Evolutionary conservation across 2,888 invertebrate species (phyloP), one percentile per base, ranked within the genome.

Genomic region (Thereva nobilitata): DNA sequence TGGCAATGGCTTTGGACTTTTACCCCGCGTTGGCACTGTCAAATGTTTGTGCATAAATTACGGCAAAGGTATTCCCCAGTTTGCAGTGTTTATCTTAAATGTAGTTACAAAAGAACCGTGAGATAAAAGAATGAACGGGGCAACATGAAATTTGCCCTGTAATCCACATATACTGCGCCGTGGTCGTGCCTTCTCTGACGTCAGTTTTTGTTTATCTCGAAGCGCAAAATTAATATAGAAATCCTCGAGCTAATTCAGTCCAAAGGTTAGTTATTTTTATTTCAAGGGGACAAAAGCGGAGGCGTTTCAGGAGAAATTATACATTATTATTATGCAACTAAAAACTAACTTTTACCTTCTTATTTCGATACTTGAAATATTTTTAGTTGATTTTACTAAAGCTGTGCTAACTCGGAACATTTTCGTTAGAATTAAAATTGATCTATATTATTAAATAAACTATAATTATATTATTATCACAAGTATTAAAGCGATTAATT

Each of bases 401-500:
- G 52, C 40, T 37, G 45, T 56, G 52, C 57, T 64, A 10, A 67
- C 23, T 35, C 64, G 59, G 4, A 68, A 55, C 68, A 68, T 68
- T 54, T 68, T 68, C 34, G 40, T 37, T 23, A 23, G 23, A 23
- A 2, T 23, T 2, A 23, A 23, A 23, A 23, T 23, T 23, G 23
- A 23, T 23, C 23, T 23, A 23, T 23, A 23, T 23, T 23, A 23
- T 23, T 23, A 23, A 23, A 23, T 23, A 23, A 23, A 23, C 23
- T 23, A 23, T 23, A n/a, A 23, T 23, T 23, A 23, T 23, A 23
- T 23, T 23, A 23, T 23, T 23, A 23, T 23, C 23, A 23, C 23
- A 23, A 23, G 23, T 23, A 23, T 23, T 23, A 23, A 23, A 23
- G 23, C 23, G 23, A 23, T 23, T 23, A 23, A n/a, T n/a, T n/a